Evolutionary conservation across 2,113 vertebrate species (phyloP), one percentile per base, ranked within the genome.

Genomic region (Myrmophylax atrothorax): DNA sequence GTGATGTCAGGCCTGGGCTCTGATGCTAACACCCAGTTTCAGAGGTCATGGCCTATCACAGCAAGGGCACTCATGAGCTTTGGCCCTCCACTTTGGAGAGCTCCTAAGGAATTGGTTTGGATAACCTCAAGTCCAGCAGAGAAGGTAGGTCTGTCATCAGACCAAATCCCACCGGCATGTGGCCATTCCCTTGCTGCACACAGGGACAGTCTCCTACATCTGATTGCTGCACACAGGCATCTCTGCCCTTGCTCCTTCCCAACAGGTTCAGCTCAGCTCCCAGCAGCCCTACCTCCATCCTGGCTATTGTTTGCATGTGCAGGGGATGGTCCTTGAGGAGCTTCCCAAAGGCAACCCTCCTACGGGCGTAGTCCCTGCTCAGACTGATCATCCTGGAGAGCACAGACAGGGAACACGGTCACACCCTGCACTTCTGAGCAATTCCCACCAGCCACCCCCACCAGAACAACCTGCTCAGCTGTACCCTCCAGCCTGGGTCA

Each of bases 321-420:
- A 99, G 97, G 28, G 98, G 97, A 85, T 98, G 98, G 87, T 98
- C 98, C 96, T 98, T 98, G 85, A 99, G 97, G 75, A 98, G 96
- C 81, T 98, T 99, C 60, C 98, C 98, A 53, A 99, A 99, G 50
- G 97, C 98, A 44, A 97, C 94, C 25, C 98, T 98, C 74, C 94
- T 98, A 22, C 95, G 73, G 66, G 99, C 97, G 0, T 99, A 99
- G 40, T 99, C 98, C 90, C 98, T 96, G 84, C 98, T 98, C 95
- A 99, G 93, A 64, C 96, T 98, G 67, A 98, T 94, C 82, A 99
- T 96, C 96, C 98, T 99, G 81, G 28, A 60, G 60, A 74, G n/a
- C 59, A 60, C 59, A 81, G 46, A 19, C 64, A 89, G 31, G 28
- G n/a, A 85, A 44, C 63, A 60, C 50, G 14, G 38, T 73, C 7